These are phyloP conservation scores for Bovichtus variegatus DNA, from an alignment of 2,797 vertebrate species.

Conservation along the genomic window DNA sequence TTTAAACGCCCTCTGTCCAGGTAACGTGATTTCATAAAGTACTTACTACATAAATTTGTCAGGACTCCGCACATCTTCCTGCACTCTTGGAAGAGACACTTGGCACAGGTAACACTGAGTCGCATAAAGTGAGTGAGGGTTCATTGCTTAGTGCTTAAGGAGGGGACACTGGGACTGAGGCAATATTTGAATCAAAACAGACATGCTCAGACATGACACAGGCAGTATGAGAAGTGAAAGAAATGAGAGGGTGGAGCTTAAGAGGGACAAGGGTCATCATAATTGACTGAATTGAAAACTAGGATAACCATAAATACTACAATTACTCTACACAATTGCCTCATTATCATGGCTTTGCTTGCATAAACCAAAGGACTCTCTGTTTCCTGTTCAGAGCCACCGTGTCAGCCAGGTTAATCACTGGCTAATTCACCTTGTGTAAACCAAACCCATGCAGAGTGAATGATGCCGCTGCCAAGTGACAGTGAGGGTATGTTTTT, in stretches of 20 bases:
- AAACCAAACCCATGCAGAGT: constrained; percentile 19
- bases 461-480: constrained; percentile 19
- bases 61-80: background rate
- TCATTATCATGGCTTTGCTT: constrained; percentile 12
- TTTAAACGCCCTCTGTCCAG: constrained; percentile 2
- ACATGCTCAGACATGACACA: constrained; percentile 3
- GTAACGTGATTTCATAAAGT: background rate
- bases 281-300: constrained; percentile 2
- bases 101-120: background rate
- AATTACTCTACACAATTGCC: background rate
- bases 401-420: constrained; percentile 18
- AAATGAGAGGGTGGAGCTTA: constrained; percentile 7
- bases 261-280: background rate
- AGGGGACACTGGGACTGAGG: background rate
- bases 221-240: background rate
- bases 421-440: constrained; percentile 19
- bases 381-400: background rate
- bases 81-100: background rate
- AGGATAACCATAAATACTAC: background rate
- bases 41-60: background rate
- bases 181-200: constrained; percentile 19
- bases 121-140: constrained; percentile 4
- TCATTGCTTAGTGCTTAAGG: background rate
- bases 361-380: constrained; percentile 14
- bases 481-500: constrained; percentile 25